Base-by-base conservation (phyloP, 1,140 invertebrate genomes). In the Tetramorium parvispinum region DNA sequence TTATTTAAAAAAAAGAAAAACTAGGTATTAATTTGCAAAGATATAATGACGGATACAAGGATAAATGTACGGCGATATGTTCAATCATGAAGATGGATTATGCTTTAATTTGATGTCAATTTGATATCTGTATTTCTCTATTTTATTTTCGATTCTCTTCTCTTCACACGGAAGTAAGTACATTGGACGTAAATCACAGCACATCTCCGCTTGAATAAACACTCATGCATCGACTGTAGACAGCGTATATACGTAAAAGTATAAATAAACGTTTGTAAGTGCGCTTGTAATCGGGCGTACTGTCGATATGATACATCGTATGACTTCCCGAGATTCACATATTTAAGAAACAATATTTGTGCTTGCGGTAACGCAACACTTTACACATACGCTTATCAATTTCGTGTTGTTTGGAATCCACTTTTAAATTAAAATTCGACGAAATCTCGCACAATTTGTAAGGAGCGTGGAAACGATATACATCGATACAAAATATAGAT, bases 111-210 rank as follows among this genome's bases (percentile, higher is more conserved):
- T 81, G 51, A 55, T 24, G 10, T 81, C 63, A 49, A 11, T 7
- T 32, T 32, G 32, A 78, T 61, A 65, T 79, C 49, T 85, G 18
- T 79, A 81, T 81, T 68, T 81, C 65, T 55, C 65, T 55, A 87
- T 21, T 89, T 82, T 89, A 89, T 89, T 89, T 77, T 5, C 57
- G 49, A 61, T 75, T 76, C 24, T 27, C 55, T 85, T 77, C 59
- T 46, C 81, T 83, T 81, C 70, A 87, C 76, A 57, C 77, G 77
- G 81, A 89, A 89, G 68, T 83, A 89, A 89, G 53, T 87, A 89
- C 88, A 89, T 81, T 83, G 88, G 78, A 86, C 88, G 85, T 75
- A 89, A 89, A 89, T 89, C 87, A 89, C 88, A 89, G 87, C 77
- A 89, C 68, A 89, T 87, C 70, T 76, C 55, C 71, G 61, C n/a